Evolutionary conservation across 2,113 vertebrate species (phyloP).

Genomic region (Campylorhamphus procurvoides): DNA sequence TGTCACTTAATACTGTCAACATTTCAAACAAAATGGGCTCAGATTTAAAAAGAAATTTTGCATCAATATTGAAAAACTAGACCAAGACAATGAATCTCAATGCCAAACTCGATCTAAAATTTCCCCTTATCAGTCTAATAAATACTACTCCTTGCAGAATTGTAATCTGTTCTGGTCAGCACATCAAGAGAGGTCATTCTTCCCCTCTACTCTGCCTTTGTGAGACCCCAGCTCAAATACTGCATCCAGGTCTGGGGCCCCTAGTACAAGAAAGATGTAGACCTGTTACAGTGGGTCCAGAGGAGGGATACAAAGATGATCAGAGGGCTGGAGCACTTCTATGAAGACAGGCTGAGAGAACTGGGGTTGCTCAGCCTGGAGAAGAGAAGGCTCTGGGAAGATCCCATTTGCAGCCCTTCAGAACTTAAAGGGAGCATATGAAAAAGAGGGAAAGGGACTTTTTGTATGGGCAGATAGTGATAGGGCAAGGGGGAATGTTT

Average conservation of each 20-base stretch:
- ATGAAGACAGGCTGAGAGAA: not conserved
- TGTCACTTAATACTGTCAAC: not conserved
- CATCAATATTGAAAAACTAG: not conserved
- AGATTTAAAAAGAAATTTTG: not conserved
- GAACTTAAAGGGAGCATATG: not conserved
- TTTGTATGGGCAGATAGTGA: not conserved
- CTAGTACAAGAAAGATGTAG: not conserved
- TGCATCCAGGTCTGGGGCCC: not conserved
- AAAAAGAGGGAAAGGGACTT: not conserved
- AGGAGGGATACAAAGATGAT: not conserved
- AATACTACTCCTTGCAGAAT: not conserved
- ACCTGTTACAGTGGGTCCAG: rapidly evolving
- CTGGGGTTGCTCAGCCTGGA: not conserved
- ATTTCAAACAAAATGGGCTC: not conserved
- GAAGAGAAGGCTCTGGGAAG: not conserved
- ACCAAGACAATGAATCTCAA: not conserved
- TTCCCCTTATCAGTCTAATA: not conserved
- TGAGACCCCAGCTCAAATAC: not conserved
- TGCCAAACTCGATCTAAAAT: not conserved
- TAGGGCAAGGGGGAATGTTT: not conserved
- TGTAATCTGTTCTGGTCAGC: not conserved
- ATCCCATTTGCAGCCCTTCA: not conserved
- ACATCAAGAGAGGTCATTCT: not conserved
- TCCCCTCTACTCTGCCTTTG: not conserved
- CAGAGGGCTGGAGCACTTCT: not conserved